A percentile compares a stretch with the other conserved stretches of the same genome.
phyloP scores from a whole-genome alignment of 2,113 vertebrate species.

The Spea bombifrons region DNA sequence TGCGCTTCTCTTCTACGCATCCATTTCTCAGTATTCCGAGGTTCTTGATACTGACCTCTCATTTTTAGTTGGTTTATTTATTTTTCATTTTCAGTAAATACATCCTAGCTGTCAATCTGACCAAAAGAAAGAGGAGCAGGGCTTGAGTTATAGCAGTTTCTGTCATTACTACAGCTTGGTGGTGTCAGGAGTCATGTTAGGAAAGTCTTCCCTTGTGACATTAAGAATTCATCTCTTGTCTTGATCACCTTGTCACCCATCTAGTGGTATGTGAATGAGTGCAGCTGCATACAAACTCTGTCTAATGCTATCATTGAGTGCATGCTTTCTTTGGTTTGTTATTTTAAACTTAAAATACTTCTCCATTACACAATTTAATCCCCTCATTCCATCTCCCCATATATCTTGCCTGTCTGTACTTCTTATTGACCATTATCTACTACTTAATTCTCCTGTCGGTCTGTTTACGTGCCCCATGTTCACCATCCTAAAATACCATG shows the following conservation, averaged over 20 bases:
- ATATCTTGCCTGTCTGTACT: no score
- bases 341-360: no score
- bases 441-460: no score
- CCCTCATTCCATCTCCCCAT: no score
- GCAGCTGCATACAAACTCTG: background rate
- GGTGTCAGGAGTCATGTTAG: background rate
- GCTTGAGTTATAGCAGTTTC: background rate
- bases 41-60: background rate
- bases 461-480: no score
- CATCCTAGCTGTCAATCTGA: background rate
- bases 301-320: background rate
- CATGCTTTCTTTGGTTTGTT: no score
- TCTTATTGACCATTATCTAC: no score
- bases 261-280: background rate
- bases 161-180: conserved; percentile 2
- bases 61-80: conserved; percentile 1
- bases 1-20: background rate
- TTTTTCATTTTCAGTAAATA: conserved; percentile 10
- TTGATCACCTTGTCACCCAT: conserved; percentile 7
- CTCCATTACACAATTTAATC: no score
- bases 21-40: background rate
- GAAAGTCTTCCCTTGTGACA: background rate
- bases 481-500: no score
- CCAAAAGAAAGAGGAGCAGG: background rate
- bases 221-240: background rate